Conservation (phyloP, 2,113 vertebrate genomes). For the Galemys pyrenaicus region DNA sequence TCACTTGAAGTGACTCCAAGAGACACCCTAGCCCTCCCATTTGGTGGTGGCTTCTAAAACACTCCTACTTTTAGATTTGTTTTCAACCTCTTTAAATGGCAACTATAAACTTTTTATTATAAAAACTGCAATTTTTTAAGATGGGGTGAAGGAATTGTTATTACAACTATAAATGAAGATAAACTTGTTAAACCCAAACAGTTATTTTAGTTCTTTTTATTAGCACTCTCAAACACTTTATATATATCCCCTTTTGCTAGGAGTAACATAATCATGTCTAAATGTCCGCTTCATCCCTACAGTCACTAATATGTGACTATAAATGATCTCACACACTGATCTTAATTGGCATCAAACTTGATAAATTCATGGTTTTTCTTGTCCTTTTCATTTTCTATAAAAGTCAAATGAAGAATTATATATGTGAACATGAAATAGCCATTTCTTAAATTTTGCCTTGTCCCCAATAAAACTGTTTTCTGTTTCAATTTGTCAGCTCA, state of each 20-base stretch:
- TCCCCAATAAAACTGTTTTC: background rate
- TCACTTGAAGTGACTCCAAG: background rate
- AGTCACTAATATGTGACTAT: background rate
- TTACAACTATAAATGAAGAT: background rate
- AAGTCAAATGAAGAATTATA: background rate
- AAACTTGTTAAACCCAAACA: background rate
- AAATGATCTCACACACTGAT: background rate
- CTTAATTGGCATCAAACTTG: background rate
- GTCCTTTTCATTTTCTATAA: background rate
- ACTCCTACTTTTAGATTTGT: background rate
- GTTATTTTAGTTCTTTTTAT: background rate
- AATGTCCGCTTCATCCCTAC: background rate
- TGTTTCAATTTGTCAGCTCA: constrained; percentile 13
- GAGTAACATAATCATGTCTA: background rate
- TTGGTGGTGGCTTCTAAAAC: background rate
- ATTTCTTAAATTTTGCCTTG: background rate
- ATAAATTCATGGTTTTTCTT: background rate
- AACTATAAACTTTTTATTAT: background rate
- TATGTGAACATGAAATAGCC: background rate
- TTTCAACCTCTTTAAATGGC: background rate
- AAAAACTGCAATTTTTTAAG: background rate
- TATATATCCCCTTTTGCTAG: background rate
- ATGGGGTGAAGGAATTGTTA: background rate
- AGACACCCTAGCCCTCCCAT: background rate
- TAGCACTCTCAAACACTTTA: background rate